Base-by-base conservation (phyloP, 2,113 vertebrate genomes). In the Pteruthius melanotis region DNA sequence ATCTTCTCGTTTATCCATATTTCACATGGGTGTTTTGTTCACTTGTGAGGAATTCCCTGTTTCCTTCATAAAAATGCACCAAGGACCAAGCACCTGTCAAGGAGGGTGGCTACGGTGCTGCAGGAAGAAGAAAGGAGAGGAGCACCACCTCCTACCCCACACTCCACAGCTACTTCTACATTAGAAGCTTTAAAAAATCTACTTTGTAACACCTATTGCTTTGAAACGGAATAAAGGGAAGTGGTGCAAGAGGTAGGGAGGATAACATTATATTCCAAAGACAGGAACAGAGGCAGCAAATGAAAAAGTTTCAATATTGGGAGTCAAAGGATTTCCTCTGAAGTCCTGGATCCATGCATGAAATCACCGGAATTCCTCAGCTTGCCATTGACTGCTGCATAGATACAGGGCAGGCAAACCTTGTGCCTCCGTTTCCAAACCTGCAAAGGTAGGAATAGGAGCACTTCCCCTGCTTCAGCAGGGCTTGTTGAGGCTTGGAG, bases 401-500 rank as follows among this genome's bases (percentile, higher is more conserved):
- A 42, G 75, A 50, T 20, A 60, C n/a, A 65, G 35, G 12, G 28
- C 65, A 53, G 61, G 45, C 30, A 66, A 92, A 56, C 13, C 52
- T 78, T 2, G 19, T 68, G 93, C 92, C 88, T 83, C 85, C 56
- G 80, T 79, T 87, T 93, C 83, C 80, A 96, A 56, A 86, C 18
- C n/a, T 69, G 76, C 63, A 47, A 52, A 77, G 50, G 64, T 6
- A 65, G 71, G 75, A 72, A 77, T 35, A 47, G 3, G 54, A 95
- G 68, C 39, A 54, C 35, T 78, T 53, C 33, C 50, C 57, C 47
- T 64, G 49, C 87, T 83, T 86, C 82, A 90, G 83, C 94, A 89
- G 65, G 86, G 45, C 92, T 77, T 96, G 95, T 90, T 68, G 88
- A 39, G 86, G 69, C 93, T 84, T 95, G 95, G 88, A 90, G 63